Evolutionary conservation across 2,113 vertebrate species (phyloP), one percentile per base, ranked within the genome.

Genomic region (Caranx melampygus): DNA sequence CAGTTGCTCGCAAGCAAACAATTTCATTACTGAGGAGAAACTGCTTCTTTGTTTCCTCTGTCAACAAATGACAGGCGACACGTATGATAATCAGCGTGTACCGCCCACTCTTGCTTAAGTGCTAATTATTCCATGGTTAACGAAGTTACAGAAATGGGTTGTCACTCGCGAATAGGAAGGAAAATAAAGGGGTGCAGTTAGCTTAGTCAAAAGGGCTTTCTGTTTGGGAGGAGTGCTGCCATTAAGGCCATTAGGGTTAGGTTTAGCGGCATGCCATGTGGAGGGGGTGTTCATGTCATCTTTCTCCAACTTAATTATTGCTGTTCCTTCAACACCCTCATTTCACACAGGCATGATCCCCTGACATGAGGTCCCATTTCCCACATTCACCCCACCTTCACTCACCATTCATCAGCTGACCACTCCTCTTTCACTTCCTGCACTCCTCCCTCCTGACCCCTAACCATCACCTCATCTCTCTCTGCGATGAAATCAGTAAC

Each of bases 81-180:
- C 75, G 57, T 67, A 69, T 40, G 74, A 86, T 69, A 73, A 83
- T 70, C 65, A 31, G 44, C 40, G 58, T 49, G 80, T 79, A 20
- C 84, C 86, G 57, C 86, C 91, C 81, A 84, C 79, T 59, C 59
- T 13, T 33, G 68, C 79, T 47, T 40, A 45, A 75, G 49, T 70
- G 79, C 81, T 87, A 86, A 88, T 86, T 89, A 86, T 78, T 47
- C 15, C 44, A 16, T 37, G 72, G 86, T 72, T 90, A 87, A 89
- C 78, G 68, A 81, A 70, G 77, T 72, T 15, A 71, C 34, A 57
- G 82, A 85, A 84, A 78, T 60, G 57, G 74, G 71, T 8, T 82
- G 84, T 88, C 85, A 84, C 60, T 91, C 87, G 81, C 11, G 71
- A 6, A 63, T 6, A 47, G 3, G 14, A 16, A 31, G 62, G 55